Base-by-base conservation (phyloP, 2,888 invertebrate species). In the Torymus aiolomorphi region DNA sequence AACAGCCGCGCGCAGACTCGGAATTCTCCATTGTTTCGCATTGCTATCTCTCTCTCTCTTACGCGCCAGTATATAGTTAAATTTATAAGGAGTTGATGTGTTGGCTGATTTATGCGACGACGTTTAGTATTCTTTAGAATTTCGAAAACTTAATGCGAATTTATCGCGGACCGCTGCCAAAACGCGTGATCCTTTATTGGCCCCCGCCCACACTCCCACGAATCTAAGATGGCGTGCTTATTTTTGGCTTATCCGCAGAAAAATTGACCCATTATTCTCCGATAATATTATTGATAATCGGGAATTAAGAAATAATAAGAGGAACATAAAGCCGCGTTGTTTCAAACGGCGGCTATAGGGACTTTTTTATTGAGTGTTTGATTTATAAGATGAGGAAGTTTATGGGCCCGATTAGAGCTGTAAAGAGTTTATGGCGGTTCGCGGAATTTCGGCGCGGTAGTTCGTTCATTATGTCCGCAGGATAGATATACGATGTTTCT, bases 21-120 rank as follows among this genome's bases (percentile, higher is more conserved):
- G 75, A 20, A 79, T 79, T 74, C 62, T 59, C 13, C 13, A 69
- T 69, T 74, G 78, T 78, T 78, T 73, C 51, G 13, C 14, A 4
- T 56, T 63, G 31, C 52, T 49, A n/a, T 2, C 14, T 31, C 24
- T 56, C 2, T 20, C 16, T 8, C n/a, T 18, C n/a, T 16, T 12
- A 5, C 24, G 66, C 42, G 42, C 42, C 42, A 10, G 66, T 20
- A 20, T 20, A 20, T 24, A 49, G 73, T 75, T 75, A 71, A 63
- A 75, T 75, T 75, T 79, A 70, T 75, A 79, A 79, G 79, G 75
- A 74, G 79, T 20, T 79, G 79, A 79, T 75, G 70, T 59, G 79
- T 54, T 18, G 70, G 65, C 51, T 79, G 75, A 79, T 79, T 79
- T 79, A 79, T 56, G 16, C 11, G 54, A 12, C 10, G 59, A 75